A percentile compares a stretch with the other conserved stretches of the same genome.
Conservation (phyloP, 2,797 vertebrate genomes). For the Coccyzus lansbergi region DNA sequence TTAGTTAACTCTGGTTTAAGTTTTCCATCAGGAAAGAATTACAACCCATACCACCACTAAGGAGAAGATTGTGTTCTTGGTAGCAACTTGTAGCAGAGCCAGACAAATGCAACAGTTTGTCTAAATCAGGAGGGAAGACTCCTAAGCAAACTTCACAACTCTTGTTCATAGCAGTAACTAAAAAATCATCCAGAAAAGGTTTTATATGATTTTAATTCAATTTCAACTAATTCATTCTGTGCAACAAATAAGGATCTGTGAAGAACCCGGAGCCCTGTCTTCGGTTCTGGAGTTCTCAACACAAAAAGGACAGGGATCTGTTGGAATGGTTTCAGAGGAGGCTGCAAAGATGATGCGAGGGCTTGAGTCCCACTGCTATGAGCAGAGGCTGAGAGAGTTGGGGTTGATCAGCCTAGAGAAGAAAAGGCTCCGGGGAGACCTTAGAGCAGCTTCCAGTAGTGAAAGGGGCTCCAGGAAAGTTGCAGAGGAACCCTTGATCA, state of each 20-base stretch:
- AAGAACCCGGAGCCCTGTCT: not conserved
- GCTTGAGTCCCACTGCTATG: no score
- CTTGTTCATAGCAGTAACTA: not conserved
- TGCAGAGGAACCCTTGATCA: no score
- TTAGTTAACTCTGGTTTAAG: conserved; percentile 12
- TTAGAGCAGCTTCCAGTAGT: no score
- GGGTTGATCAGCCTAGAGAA: no score
- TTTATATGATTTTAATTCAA: not conserved
- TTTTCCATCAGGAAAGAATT: conserved; percentile 16
- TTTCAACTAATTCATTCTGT: not conserved
- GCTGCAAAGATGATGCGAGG: no score
- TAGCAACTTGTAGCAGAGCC: not conserved
- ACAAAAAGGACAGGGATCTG: no score
- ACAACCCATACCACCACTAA: not conserved
- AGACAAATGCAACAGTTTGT: not conserved
- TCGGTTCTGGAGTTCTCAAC: no score
- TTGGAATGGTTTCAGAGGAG: no score
- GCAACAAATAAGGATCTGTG: not conserved
- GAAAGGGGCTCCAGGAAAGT: no score
- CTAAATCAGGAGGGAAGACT: not conserved
- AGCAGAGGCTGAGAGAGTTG: no score
- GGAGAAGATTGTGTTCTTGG: not conserved
- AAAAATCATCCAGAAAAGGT: not conserved
- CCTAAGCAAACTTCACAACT: not conserved
- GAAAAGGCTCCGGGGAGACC: no score